Evolutionary conservation across 1,140 invertebrate genomes (phyloP).

Genomic region (Drosophila albomicans): DNA sequence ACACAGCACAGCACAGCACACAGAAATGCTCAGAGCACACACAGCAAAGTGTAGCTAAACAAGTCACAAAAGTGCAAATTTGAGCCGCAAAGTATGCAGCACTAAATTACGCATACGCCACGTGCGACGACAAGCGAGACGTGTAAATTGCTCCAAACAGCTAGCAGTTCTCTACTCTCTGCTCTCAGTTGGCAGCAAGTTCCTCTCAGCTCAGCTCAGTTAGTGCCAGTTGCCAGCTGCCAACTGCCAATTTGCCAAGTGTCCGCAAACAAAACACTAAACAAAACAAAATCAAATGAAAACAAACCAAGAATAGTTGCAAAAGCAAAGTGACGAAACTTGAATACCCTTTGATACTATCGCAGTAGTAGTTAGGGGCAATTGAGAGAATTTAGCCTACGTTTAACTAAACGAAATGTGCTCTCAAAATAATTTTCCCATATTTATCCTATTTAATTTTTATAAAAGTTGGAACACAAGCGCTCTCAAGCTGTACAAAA

Average conservation of each 20-base stretch:
- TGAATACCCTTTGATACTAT: conserved; percentile 17
- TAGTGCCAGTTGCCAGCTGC: conserved; percentile 34
- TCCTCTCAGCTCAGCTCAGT: background rate
- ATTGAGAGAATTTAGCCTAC: background rate
- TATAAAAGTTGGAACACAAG: no score
- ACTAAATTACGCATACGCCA: conserved; percentile 81
- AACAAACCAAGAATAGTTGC: background rate
- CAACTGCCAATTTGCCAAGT: conserved; percentile 77
- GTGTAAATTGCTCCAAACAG: conserved; percentile 63
- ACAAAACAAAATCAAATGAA: conserved; percentile 48
- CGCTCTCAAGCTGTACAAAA: no score
- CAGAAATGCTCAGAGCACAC: conserved; percentile 2
- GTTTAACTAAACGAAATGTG: no score
- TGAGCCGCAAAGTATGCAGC: conserved; percentile 75
- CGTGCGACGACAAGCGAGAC: conserved; percentile 58
- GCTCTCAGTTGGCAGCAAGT: background rate
- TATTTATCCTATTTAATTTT: no score
- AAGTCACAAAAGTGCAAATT: conserved; percentile 82
- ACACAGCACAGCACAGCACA: conserved; percentile 12
- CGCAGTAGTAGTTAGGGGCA: background rate
- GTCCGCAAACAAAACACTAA: conserved; percentile 72
- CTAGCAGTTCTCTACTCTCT: conserved; percentile 1
- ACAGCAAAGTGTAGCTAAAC: conserved; percentile 57
- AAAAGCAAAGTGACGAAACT: background rate
- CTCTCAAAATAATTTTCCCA: no score